Base-by-base conservation (phyloP, 2,113 vertebrate species). In the Hassar affinis region DNA sequence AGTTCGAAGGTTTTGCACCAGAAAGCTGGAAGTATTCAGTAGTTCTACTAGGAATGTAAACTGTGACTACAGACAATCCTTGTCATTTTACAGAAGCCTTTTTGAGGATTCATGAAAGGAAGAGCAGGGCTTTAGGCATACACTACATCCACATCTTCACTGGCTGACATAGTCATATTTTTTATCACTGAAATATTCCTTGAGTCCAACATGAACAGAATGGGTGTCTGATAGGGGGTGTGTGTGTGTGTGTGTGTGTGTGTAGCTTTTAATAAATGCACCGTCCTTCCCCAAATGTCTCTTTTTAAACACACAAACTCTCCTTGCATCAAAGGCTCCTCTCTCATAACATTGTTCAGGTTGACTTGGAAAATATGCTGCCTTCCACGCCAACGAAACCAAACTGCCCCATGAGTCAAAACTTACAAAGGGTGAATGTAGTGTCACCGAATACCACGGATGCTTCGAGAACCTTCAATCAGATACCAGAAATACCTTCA, bases 311-410 rank as follows among this genome's bases (percentile, higher is more conserved):
- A 84, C 62, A 85, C 80, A 81, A 81, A 71, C 77, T 47, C 30
- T 12, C 57, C 76, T 81, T 84, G 83, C 72, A 80, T 83, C 84
- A 81, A 81, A 71, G 83, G 45, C 62, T 61, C 33, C 57, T 74
- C 47, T 86, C 85, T 79, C 75, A 62, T 84, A 76, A 86, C 76
- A 80, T 78, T 83, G 82, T 83, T 82, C 69, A 74, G 79, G 76
- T 35, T 74, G 56, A 76, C 54, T 51, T 85, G 87, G 82, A 79
- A 87, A 89, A 85, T 87, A 86, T 88, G 87, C 49, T 27, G 38
- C 78, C 42, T 64, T 81, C 59, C 33, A 47, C 10, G 81, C 84
- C 86, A 85, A 85, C 49, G 38, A 59, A 83, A 83, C 66, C 82
- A 81, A 80, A 78, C 82, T 56, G 47, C 71, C 27, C 56, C 71